Evolutionary conservation across 2,888 invertebrate species (phyloP).

Genomic region (Cephus nigrinus): DNA sequence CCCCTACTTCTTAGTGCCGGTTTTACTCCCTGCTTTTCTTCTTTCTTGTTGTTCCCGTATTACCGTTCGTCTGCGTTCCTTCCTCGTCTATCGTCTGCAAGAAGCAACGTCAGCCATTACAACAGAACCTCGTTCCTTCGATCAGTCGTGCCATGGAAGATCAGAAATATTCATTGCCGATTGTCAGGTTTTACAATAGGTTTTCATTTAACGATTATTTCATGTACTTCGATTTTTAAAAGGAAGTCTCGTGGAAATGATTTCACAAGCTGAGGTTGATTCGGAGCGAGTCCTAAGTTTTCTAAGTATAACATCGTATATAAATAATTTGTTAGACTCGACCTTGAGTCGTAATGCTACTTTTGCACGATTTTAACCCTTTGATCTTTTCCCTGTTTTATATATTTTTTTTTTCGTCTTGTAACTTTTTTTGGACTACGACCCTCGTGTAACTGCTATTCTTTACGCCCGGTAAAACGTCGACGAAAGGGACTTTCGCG

Average conservation of each 20-base stretch:
- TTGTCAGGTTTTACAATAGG: background rate
- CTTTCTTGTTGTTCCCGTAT: background rate
- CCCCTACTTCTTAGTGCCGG: background rate
- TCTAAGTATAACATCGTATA: background rate
- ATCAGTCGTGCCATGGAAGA: background rate
- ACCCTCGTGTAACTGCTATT: background rate
- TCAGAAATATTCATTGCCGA: background rate
- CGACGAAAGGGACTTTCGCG: background rate
- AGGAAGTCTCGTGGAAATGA: background rate
- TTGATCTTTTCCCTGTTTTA: background rate
- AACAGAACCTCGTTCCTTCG: background rate
- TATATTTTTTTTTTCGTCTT: background rate
- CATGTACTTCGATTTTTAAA: background rate
- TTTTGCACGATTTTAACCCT: background rate
- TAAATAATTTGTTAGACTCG: background rate
- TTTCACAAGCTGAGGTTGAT: background rate
- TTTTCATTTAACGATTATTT: background rate
- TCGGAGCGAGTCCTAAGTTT: background rate
- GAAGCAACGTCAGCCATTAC: background rate
- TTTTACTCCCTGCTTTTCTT: background rate
- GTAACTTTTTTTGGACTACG: background rate
- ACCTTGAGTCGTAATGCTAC: background rate
- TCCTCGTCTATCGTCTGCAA: background rate
- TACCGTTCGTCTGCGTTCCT: no score
- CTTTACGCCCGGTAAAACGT: background rate